Percentiles rank a stretch among this genome's conserved stretches.
Conservation (phyloP, 2,888 invertebrate species). For the Eupeodes latifasciatus region DNA sequence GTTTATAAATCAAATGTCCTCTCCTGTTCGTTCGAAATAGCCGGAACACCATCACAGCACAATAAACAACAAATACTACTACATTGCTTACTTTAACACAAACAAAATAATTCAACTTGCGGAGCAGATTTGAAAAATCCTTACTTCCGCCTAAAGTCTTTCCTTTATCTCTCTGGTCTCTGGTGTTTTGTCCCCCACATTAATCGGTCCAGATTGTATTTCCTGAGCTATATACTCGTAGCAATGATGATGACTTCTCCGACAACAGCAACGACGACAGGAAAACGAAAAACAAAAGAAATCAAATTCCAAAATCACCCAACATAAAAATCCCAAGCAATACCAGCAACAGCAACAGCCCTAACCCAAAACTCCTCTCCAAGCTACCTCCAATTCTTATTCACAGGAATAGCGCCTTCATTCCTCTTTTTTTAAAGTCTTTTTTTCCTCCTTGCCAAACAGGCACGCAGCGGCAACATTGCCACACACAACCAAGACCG, state of each 20-base stretch:
- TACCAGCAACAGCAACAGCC: no score
- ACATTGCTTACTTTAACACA: conserved; percentile 44
- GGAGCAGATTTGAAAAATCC: conserved; percentile 60
- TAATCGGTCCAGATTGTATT: conserved; percentile 56
- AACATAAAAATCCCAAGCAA: conserved; percentile 24
- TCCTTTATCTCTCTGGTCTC: neutral
- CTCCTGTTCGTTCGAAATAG: conserved; percentile 30
- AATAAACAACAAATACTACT: conserved; percentile 31
- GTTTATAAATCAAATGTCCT: conserved; percentile 59
- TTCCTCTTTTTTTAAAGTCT: neutral
- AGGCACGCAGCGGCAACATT: conserved; percentile 38
- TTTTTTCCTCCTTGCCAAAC: neutral
- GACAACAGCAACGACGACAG: conserved; percentile 20
- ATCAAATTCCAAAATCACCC: conserved; percentile 44
- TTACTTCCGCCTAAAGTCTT: conserved; percentile 46
- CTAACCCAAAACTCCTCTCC: neutral
- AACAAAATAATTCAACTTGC: conserved; percentile 64
- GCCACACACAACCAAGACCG: neutral
- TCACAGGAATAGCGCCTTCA: conserved; percentile 33
- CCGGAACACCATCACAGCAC: conserved; percentile 21
- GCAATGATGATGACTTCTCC: conserved; percentile 45
- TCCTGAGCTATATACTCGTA: conserved; percentile 51
- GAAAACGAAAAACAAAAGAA: conserved; percentile 56
- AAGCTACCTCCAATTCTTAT: conserved; percentile 1
- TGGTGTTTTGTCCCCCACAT: neutral